Evolutionary conservation across 2,888 invertebrate genomes (phyloP).

Genomic region (Sarcophaga variegata): DNA sequence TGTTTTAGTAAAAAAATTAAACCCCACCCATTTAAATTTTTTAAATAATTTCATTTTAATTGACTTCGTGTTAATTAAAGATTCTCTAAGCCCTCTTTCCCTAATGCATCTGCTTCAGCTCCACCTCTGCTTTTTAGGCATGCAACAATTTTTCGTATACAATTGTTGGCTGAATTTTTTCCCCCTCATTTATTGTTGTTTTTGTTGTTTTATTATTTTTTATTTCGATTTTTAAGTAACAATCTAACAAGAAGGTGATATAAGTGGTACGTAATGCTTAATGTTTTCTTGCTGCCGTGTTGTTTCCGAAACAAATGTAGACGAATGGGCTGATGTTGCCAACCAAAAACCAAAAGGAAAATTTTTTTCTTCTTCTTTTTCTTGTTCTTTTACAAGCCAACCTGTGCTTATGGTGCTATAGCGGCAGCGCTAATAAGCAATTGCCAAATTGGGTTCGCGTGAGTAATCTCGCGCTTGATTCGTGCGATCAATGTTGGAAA

Average conservation of each 20-base stretch:
- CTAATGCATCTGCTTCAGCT: not conserved
- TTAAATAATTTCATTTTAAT: no score
- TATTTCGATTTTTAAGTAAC: slow-evolving; percentile 43
- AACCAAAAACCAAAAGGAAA: slow-evolving; percentile 20
- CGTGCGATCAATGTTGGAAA: slow-evolving; percentile 68
- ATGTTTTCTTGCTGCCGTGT: slow-evolving; percentile 68
- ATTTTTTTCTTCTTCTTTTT: not conserved
- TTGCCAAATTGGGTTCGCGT: slow-evolving; percentile 81
- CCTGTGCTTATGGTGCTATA: slow-evolving; percentile 68
- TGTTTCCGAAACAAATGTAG: slow-evolving; percentile 63
- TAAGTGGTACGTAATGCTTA: slow-evolving; percentile 79
- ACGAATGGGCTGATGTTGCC: slow-evolving; percentile 67
- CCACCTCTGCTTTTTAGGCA: slow-evolving; percentile 43
- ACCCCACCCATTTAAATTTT: no score
- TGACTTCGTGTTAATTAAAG: no score
- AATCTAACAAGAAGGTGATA: slow-evolving; percentile 82
- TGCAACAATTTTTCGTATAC: slow-evolving; percentile 54
- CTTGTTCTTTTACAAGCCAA: slow-evolving; percentile 47
- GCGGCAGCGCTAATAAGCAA: slow-evolving; percentile 78
- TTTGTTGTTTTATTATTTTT: slow-evolving; percentile 1
- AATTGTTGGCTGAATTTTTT: slow-evolving; percentile 32
- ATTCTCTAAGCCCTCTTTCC: not conserved
- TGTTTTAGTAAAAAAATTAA: no score
- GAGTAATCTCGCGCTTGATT: slow-evolving; percentile 76
- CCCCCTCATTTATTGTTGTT: not conserved